Evolutionary conservation across 2,888 invertebrate genomes (phyloP), one percentile per base, ranked within the genome.

Genomic region (Amphipoea lucens): DNA sequence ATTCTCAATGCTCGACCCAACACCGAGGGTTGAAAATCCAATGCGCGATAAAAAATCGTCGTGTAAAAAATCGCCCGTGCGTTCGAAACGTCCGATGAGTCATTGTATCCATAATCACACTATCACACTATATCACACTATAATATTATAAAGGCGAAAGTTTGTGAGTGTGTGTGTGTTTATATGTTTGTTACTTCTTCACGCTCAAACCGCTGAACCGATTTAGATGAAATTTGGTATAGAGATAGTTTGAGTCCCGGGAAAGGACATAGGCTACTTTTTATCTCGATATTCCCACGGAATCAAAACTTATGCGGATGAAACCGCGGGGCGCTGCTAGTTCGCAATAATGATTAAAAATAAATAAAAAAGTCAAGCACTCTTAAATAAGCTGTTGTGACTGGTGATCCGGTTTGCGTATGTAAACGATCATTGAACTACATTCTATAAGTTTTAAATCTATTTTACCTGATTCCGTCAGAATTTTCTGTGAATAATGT

Each of bases 371-470:
- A 82, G 5, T 60, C 7, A 72, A 57, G 63, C 29, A 57, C 45
- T 11, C 63, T 71, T 29, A 40, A 71, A 42, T 65, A n/a, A 48
- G 3, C 54, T 69, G 29, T 9, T 12, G 66, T 48, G n/a, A 45
- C 14, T 23, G 2, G 65, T 66, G n/a, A 76, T 80, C 80, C 76
- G 51, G 76, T 82, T 82, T 75, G 11, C 48, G 29, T 60, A 40
- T 23, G n/a, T 42, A 51, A 72, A 42, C 40, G 42, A 54, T n/a
- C 65, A 45, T n/a, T 69, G 62, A 57, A 79, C 80, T 67, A 51
- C 23, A 60, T 42, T 40, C 17, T 62, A 48, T 40, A n/a, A 63
- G n/a, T 17, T 54, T 77, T 36, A 36, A 54, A 66, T 20, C 0
- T 11, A 42, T 57, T 45, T 57, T 36, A 9, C 6, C 14, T n/a